Conservation (phyloP, 2,113 vertebrate species). For the Fulmarus glacialis region DNA sequence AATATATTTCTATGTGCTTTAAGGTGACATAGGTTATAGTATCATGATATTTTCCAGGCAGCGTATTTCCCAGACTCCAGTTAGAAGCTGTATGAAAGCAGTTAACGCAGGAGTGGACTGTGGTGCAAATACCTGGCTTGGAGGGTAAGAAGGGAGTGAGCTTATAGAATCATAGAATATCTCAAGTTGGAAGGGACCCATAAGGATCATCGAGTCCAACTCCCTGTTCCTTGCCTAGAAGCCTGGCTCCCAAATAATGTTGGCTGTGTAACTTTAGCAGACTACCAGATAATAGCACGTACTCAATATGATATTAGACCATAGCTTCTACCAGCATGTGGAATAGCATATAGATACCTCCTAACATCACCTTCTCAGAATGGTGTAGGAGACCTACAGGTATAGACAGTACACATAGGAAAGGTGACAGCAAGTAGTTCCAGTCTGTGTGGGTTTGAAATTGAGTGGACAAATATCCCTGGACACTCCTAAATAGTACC, state of each 20-base stretch:
- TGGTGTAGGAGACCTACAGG: background rate
- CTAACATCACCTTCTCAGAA: background rate
- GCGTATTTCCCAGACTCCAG: background rate
- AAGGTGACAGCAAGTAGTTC: background rate
- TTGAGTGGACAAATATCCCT: background rate
- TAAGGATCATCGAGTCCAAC: too few species aligned
- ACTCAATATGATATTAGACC: too few species aligned
- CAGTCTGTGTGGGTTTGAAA: background rate
- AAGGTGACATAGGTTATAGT: background rate
- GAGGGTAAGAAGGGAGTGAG: background rate
- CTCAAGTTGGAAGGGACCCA: too few species aligned
- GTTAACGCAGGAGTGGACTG: background rate
- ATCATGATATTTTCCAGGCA: background rate
- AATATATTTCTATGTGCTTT: background rate
- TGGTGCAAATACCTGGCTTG: background rate
- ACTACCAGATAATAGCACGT: too few species aligned
- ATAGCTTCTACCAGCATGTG: background rate
- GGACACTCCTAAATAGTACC: background rate
- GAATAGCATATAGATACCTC: background rate
- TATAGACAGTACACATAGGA: background rate
- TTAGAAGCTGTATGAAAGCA: background rate
- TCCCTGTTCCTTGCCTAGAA: too few species aligned
- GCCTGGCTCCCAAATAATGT: too few species aligned
- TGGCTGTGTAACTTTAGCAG: too few species aligned
- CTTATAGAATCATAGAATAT: too few species aligned